Evolutionary conservation across 2,888 invertebrate species (phyloP).

Genomic region (Acanthopleura granulata): DNA sequence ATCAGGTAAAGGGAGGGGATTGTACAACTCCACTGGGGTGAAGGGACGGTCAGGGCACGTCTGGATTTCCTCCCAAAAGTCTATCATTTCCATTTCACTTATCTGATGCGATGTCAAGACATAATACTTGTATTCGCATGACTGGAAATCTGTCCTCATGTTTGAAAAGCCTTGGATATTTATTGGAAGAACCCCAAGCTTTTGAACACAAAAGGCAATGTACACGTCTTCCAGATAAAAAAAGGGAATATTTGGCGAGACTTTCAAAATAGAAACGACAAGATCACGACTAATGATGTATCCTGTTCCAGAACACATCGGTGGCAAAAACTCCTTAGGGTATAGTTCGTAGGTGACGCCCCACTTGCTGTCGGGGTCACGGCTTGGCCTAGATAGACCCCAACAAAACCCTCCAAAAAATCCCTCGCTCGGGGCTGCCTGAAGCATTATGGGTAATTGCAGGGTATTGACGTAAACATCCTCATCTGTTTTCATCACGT

Average conservation of each 20-base stretch:
- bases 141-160: slow-evolving; percentile 33
- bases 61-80: slow-evolving; percentile 35
- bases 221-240: slow-evolving; percentile 59
- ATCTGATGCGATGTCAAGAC: slow-evolving; percentile 48
- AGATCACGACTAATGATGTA: slow-evolving; percentile 49
- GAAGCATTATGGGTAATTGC: slow-evolving; percentile 41
- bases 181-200: slow-evolving; percentile 36
- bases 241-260: slow-evolving; percentile 48
- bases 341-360: slow-evolving; percentile 46
- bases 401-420: slow-evolving; percentile 54
- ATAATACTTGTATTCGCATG: slow-evolving; percentile 41
- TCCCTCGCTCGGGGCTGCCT: slow-evolving; percentile 34
- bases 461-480: slow-evolving; percentile 52
- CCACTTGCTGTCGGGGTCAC: slow-evolving; percentile 50
- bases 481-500: slow-evolving; percentile 62
- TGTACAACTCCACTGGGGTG: slow-evolving; percentile 30
- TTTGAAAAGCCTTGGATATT: slow-evolving; percentile 45
- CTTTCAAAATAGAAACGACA: slow-evolving; percentile 31
- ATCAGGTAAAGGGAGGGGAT: slow-evolving; percentile 28
- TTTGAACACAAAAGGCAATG: slow-evolving; percentile 46
- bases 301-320: slow-evolving; percentile 55
- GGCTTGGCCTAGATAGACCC: slow-evolving; percentile 44
- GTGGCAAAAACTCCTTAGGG: slow-evolving; percentile 25
- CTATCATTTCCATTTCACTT: slow-evolving; percentile 23
- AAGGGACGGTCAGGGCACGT: slow-evolving; percentile 29